A percentile compares a stretch with the other conserved stretches of the same genome.
phyloP scores from a whole-genome alignment of 2,113 vertebrate species.

The Sylvia atricapilla region DNA sequence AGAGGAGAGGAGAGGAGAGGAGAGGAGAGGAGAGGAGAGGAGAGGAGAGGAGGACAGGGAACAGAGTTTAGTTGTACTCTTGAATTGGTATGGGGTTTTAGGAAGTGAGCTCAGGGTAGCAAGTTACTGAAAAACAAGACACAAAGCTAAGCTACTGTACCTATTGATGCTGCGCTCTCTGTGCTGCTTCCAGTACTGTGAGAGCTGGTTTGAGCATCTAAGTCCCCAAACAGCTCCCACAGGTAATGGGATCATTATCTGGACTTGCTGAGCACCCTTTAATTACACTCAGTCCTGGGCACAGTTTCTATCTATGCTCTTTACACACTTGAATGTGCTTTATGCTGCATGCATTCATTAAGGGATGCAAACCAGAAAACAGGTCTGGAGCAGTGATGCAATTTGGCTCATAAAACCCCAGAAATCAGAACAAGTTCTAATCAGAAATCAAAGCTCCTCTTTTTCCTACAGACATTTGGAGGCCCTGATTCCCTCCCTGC shows the following conservation, averaged over 20 bases:
- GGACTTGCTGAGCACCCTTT: constrained; percentile 11
- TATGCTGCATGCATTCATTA: neutral
- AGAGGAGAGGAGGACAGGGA: neutral
- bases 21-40: neutral
- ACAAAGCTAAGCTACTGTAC: neutral
- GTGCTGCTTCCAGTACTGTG: neutral
- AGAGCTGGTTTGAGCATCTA: neutral
- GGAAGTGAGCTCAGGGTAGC: neutral
- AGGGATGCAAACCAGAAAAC: neutral
- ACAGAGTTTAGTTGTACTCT: neutral
- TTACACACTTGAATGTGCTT: neutral
- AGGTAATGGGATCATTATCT: neutral
- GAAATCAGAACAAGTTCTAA: neutral
- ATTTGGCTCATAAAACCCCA: neutral
- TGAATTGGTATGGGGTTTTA: neutral
- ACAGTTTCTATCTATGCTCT: neutral
- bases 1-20: neutral
- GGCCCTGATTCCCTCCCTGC: neutral
- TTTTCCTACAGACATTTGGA: neutral
- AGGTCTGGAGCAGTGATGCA: neutral
- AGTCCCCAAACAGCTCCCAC: neutral
- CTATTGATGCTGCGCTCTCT: neutral
- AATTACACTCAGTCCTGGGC: neutral
- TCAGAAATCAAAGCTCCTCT: neutral
- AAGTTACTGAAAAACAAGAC: neutral